phyloP scores from a whole-genome alignment of 2,888 invertebrate genomes.

The Dexiosoma caninum region DNA sequence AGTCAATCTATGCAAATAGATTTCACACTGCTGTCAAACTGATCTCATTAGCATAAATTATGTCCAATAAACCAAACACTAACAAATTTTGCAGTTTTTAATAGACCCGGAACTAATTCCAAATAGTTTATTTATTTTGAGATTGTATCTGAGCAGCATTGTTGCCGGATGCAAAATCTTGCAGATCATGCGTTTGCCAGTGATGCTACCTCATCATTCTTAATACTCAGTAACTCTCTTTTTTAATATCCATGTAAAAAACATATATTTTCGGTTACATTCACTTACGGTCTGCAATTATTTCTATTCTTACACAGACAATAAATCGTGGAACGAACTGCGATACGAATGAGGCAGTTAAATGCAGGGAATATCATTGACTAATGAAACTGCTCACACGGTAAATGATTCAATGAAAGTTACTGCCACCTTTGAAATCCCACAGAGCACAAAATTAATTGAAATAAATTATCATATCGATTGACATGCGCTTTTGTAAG shows the following conservation, averaged over 20 bases:
- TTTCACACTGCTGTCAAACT: slow-evolving; percentile 60
- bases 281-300: not conserved
- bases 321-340: not conserved
- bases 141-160: not conserved
- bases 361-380: slow-evolving; percentile 24
- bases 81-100: slow-evolving; percentile 18
- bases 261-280: not conserved
- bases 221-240: no score
- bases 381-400: slow-evolving; percentile 29
- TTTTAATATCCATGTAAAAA: no score
- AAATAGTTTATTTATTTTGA: not conserved
- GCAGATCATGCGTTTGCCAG: no score
- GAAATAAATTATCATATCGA: slow-evolving; percentile 59
- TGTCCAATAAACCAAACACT: slow-evolving; percentile 46
- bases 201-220: no score
- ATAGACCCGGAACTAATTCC: slow-evolving; percentile 57
- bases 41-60: slow-evolving; percentile 60
- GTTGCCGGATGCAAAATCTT: no score
- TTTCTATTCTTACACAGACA: slow-evolving; percentile 1
- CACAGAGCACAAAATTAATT: slow-evolving; percentile 38
- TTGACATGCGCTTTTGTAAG: slow-evolving; percentile 51
- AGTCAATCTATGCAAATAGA: slow-evolving; percentile 22
- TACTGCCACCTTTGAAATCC: slow-evolving; percentile 50
- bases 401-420: slow-evolving; percentile 52
- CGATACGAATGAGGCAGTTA: slow-evolving; percentile 5